A percentile compares a stretch with the other conserved stretches of the same genome.
Evolutionary conservation across 1,140 invertebrate genomes (phyloP).

Genomic region (Mactra quadrangularis): DNA sequence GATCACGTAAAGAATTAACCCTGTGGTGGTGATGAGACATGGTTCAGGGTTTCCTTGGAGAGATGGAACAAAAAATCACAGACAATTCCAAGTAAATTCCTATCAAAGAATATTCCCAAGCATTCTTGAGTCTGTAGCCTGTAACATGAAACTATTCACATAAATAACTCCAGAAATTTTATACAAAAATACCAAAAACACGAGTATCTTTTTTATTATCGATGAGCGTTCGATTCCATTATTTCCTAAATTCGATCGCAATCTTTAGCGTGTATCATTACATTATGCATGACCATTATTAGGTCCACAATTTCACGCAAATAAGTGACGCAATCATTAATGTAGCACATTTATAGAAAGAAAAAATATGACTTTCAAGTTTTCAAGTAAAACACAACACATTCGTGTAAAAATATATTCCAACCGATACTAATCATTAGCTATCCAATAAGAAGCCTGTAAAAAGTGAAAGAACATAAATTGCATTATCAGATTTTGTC

Average conservation of each 20-base stretch:
- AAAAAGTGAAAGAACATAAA: not conserved
- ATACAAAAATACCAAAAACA: not conserved
- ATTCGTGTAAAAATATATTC: too few relatives aligned
- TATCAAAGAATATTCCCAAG: too few relatives aligned
- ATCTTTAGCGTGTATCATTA: too few relatives aligned
- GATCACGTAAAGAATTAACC: constrained; percentile 65
- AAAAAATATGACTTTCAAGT: too few relatives aligned
- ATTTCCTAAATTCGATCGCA: not conserved
- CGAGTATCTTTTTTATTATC: not conserved
- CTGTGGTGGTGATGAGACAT: constrained; percentile 63
- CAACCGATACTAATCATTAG: not conserved
- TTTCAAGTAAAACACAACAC: too few relatives aligned
- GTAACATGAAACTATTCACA: not conserved
- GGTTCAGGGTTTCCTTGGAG: constrained; percentile 16
- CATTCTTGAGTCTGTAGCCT: not conserved
- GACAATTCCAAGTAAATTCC: too few relatives aligned
- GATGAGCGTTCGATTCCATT: not conserved
- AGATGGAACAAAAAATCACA: too few relatives aligned
- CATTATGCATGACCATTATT: too few relatives aligned
- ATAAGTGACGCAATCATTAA: too few relatives aligned
- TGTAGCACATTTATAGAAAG: too few relatives aligned
- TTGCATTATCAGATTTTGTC: not conserved
- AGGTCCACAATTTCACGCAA: too few relatives aligned
- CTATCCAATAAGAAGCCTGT: not conserved
- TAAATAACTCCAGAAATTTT: not conserved